phyloP scores from a whole-genome alignment of 2,888 invertebrate genomes.

The Penaeus monodon region DNA sequence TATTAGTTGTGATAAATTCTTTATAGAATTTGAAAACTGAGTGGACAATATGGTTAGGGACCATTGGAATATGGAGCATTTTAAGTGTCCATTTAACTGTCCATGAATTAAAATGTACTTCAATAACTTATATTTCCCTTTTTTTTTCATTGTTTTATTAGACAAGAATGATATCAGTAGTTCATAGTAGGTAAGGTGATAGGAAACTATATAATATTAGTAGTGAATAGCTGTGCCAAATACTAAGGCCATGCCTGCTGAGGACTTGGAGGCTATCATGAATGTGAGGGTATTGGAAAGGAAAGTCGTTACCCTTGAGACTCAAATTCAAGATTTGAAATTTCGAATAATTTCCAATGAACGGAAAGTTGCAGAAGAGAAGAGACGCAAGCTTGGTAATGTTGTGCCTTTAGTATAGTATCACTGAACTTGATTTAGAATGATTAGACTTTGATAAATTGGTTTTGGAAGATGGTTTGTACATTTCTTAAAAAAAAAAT shows the following conservation, averaged over 20 bases:
- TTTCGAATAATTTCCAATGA: conserved; percentile 56
- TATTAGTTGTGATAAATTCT: too few relatives aligned
- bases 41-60: too few relatives aligned
- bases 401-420: neutral
- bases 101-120: too few relatives aligned
- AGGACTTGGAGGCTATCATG: conserved; percentile 25
- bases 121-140: too few relatives aligned
- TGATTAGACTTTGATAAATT: neutral
- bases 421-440: neutral
- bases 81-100: too few relatives aligned
- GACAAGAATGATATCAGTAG: too few relatives aligned
- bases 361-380: conserved; percentile 56
- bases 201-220: too few relatives aligned
- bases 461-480: neutral
- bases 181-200: too few relatives aligned
- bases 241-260: conserved; percentile 23
- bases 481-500: neutral
- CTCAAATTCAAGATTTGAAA: conserved; percentile 60
- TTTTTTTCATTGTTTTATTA: too few relatives aligned
- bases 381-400: conserved; percentile 61
- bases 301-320: conserved; percentile 57
- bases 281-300: conserved; percentile 58
- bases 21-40: too few relatives aligned
- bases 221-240: too few relatives aligned
- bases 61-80: too few relatives aligned